Evolutionary conservation across 2,113 vertebrate genomes (phyloP).

Genomic region (Equus quagga): DNA sequence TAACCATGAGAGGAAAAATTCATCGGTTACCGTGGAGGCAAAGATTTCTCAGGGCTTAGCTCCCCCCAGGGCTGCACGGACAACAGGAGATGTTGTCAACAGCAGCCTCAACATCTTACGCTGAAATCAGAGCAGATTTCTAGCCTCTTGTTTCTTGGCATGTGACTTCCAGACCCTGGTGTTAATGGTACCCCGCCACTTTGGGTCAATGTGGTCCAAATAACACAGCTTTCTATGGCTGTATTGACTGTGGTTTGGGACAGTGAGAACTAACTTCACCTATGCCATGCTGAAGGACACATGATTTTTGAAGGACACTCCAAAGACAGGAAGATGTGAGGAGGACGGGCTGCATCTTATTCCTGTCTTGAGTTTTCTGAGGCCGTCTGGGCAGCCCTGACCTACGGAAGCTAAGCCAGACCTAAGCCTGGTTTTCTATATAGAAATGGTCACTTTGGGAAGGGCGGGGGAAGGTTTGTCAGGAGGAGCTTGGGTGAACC

Average conservation of each 20-base stretch:
- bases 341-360: neutral
- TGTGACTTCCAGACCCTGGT: neutral
- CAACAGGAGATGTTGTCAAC: neutral
- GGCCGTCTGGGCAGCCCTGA: neutral
- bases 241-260: neutral
- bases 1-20: neutral
- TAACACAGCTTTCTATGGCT: neutral
- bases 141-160: neutral
- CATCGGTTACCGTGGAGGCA: neutral
- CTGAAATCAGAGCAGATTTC: neutral
- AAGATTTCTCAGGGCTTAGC: neutral
- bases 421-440: neutral
- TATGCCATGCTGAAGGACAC: neutral
- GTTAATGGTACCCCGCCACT: neutral
- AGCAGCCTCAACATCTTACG: neutral
- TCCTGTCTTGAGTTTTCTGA: conserved; percentile 30
- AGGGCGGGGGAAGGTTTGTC: neutral
- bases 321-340: neutral
- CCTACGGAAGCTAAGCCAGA: neutral
- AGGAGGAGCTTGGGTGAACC: neutral
- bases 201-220: neutral
- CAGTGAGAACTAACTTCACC: neutral
- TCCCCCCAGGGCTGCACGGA: neutral
- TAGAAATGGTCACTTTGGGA: neutral
- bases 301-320: conserved; percentile 26